Evolutionary conservation across 2,113 vertebrate genomes (phyloP).

Genomic region (Ciconia stormi): DNA sequence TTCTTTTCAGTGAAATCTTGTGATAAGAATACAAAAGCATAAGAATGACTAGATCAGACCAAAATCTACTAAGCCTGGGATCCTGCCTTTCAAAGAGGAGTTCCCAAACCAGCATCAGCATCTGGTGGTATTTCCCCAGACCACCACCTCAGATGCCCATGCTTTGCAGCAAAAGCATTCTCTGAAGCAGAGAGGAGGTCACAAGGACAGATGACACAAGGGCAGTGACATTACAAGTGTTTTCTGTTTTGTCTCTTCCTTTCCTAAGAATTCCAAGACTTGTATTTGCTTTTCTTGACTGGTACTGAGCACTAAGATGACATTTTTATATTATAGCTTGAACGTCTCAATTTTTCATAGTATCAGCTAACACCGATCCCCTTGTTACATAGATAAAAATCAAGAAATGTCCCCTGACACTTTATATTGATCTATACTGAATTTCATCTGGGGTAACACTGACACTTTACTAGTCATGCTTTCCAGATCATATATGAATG

Average conservation of each 20-base stretch:
- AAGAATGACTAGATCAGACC: not conserved
- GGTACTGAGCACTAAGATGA: not conserved
- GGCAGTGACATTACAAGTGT: not conserved
- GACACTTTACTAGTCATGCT: not conserved
- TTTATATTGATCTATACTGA: not conserved
- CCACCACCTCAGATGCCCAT: not conserved
- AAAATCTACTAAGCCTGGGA: not conserved
- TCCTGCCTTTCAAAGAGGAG: not conserved
- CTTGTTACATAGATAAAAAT: not conserved
- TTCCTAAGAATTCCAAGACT: not conserved
- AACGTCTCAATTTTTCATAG: not conserved
- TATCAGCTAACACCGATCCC: not conserved
- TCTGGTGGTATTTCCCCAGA: not conserved
- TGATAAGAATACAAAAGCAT: not conserved
- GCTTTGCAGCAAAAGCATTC: not conserved
- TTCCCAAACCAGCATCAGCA: not conserved
- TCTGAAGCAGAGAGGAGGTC: not conserved
- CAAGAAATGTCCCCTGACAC: not conserved
- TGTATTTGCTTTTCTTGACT: not conserved
- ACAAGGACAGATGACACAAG: not conserved
- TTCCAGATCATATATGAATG: not conserved
- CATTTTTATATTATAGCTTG: not conserved
- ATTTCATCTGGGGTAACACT: not conserved
- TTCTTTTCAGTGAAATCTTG: not conserved
- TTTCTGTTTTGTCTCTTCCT: not conserved